A percentile compares a stretch with the other conserved stretches of the same genome.
Conservation (phyloP, 2,888 invertebrate species). For the Clanis bilineata region DNA sequence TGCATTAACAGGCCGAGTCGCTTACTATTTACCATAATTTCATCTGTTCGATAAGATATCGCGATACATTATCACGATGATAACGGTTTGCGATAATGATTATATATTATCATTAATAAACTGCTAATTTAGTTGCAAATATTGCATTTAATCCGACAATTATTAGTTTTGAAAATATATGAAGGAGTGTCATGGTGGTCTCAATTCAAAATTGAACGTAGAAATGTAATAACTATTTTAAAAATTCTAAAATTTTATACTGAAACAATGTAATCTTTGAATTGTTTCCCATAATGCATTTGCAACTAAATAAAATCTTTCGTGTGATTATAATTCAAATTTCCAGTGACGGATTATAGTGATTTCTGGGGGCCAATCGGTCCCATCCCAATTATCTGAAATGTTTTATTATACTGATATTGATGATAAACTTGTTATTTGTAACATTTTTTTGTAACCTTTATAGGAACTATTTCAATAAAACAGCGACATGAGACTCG, state of each 20-base stretch:
- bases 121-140: constrained; percentile 11
- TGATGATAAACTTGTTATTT: no score
- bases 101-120: constrained; percentile 47
- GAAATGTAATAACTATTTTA: neutral
- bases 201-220: neutral
- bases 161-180: no score
- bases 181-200: neutral
- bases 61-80: constrained; percentile 27
- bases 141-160: constrained; percentile 5
- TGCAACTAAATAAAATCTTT: neutral
- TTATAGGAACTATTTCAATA: constrained; percentile 20
- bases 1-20: constrained; percentile 43
- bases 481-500: constrained; percentile 39
- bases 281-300: neutral
- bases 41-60: constrained; percentile 59
- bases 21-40: constrained; percentile 64
- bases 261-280: neutral
- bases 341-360: neutral
- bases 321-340: neutral
- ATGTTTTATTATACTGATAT: no score
- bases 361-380: neutral
- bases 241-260: no score
- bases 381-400: neutral
- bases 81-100: constrained; percentile 39
- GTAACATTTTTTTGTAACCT: neutral